Evolutionary conservation across 2,113 vertebrate genomes (phyloP).

Genomic region (Tychaedon coryphoeus): DNA sequence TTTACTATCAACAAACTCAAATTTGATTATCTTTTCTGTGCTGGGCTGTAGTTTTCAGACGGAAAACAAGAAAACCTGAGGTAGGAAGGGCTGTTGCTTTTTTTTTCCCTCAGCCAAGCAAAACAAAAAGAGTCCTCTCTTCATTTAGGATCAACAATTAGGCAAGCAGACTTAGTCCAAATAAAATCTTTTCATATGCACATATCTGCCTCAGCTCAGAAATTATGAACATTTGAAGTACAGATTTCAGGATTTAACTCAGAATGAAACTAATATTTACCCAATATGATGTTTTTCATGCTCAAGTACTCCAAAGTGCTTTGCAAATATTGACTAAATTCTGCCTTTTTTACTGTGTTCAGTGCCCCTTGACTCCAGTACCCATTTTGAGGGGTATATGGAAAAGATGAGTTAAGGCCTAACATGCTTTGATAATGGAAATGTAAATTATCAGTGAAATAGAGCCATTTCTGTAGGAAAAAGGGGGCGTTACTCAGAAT

Average conservation of each 20-base stretch:
- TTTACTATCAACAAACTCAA: background rate
- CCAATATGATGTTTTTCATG: background rate
- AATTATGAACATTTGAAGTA: background rate
- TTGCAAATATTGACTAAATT: slow-evolving; percentile 43
- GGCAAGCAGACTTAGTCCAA: background rate
- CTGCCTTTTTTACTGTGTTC: background rate
- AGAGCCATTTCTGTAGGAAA: background rate
- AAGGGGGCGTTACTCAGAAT: background rate
- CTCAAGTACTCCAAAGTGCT: slow-evolving; percentile 1
- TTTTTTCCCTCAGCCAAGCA: background rate
- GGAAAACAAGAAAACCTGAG: background rate
- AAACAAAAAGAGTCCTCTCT: background rate
- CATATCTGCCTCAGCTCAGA: background rate
- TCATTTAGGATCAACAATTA: background rate
- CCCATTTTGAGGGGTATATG: background rate
- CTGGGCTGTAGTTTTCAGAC: background rate
- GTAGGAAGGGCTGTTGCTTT: background rate
- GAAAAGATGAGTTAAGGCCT: background rate
- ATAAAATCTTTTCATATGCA: background rate
- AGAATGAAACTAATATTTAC: slow-evolving; percentile 29
- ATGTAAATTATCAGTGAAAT: background rate
- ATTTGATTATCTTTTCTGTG: background rate
- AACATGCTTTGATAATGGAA: background rate
- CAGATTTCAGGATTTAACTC: slow-evolving; percentile 1
- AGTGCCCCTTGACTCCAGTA: background rate